A percentile compares a stretch with the other conserved stretches of the same genome.
Conservation (phyloP, 92 coral and sea anemone genomes). For the Muricea muricata region DNA sequence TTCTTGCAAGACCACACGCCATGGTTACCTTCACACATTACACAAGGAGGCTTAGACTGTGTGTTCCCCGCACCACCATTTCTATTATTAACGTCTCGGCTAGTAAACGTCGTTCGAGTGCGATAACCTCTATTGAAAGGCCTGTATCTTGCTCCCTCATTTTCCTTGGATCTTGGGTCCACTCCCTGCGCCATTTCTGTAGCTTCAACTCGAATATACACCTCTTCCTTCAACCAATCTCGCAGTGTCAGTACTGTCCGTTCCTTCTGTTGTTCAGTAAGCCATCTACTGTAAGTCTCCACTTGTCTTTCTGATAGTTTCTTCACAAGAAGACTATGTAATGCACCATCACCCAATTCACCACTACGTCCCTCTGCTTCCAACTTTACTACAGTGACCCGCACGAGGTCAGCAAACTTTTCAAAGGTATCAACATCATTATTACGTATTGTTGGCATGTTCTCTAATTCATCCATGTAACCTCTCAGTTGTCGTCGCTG, state of each 20-base stretch:
- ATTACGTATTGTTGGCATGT: conserved; percentile 40
- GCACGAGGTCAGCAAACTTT: conserved; percentile 65
- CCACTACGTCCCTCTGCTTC: conserved; percentile 64
- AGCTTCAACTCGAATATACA: conserved; percentile 45
- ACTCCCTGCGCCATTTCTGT: conserved; percentile 42
- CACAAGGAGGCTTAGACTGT: not conserved
- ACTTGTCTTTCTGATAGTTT: conserved; percentile 56
- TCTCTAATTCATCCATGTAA: conserved; percentile 63
- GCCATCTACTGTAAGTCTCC: conserved; percentile 52
- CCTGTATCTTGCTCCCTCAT: not conserved
- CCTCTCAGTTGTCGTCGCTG: conserved; percentile 49
- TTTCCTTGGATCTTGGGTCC: not conserved
- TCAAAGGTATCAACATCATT: conserved; percentile 47
- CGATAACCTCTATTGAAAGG: not conserved
- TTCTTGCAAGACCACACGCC: not conserved
- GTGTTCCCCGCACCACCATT: not conserved
- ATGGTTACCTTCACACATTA: not conserved
- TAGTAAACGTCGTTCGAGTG: not conserved
- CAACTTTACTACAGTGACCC: conserved; percentile 59
- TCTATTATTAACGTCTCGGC: not conserved
- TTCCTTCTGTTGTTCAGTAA: conserved; percentile 33
- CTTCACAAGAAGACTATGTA: conserved; percentile 62
- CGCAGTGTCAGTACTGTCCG: conserved; percentile 45
- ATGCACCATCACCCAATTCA: conserved; percentile 62
- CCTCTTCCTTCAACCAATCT: conserved; percentile 69